Evolutionary conservation across 2,797 vertebrate genomes (phyloP).

Genomic region (Labeo calbasu): DNA sequence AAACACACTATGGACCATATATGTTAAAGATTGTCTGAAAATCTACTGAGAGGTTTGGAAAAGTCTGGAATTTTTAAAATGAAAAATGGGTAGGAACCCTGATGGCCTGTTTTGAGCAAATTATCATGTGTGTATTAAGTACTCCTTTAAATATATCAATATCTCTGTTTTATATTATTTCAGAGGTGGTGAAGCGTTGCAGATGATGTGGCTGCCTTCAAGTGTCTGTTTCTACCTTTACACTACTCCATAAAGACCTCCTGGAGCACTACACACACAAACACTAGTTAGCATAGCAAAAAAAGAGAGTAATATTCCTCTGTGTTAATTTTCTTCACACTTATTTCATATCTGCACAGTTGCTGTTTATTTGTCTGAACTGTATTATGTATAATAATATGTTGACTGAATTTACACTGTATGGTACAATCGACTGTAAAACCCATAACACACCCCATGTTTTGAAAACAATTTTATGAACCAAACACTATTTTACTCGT

Average conservation of each 20-base stretch:
- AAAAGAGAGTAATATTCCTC: background rate
- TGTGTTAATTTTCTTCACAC: background rate
- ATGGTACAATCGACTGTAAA: constrained; percentile 20
- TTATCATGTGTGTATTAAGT: background rate
- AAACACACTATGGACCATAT: too few species aligned
- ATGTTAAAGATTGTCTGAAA: too few species aligned
- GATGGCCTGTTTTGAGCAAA: background rate
- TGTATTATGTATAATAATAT: constrained; percentile 4
- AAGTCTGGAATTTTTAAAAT: too few species aligned
- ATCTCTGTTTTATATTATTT: constrained; percentile 31
- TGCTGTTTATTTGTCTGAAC: background rate
- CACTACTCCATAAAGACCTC: constrained; percentile 12
- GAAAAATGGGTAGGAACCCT: too few species aligned
- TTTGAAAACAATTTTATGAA: background rate
- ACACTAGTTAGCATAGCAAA: constrained; percentile 15
- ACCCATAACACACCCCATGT: background rate
- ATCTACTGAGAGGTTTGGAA: too few species aligned
- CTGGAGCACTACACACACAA: constrained; percentile 29
- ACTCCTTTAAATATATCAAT: background rate
- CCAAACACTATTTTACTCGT: constrained; percentile 1
- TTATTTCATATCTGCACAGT: background rate
- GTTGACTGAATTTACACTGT: constrained; percentile 13
- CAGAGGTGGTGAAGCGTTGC: constrained; percentile 25
- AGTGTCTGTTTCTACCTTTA: background rate
- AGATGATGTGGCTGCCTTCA: background rate